A percentile compares a stretch with the other conserved stretches of the same genome.
Conservation (phyloP, 2,797 vertebrate species). For the Dallia pectoralis region DNA sequence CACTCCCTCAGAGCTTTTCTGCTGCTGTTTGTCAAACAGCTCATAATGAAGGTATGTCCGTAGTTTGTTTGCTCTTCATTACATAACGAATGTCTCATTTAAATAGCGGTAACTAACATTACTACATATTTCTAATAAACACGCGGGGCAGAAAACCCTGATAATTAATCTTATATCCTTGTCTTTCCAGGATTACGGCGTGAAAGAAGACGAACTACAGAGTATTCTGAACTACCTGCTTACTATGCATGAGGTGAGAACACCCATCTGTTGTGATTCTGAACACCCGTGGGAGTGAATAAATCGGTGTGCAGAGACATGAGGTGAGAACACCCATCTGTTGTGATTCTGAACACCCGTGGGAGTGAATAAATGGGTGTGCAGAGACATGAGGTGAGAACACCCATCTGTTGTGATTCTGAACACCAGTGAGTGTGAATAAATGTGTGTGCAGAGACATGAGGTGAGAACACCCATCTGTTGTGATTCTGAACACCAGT, state of each 20-base stretch:
- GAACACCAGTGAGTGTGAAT: too few relatives aligned
- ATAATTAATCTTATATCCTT: neutral
- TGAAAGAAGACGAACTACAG: slow-evolving; percentile 97
- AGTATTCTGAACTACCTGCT: slow-evolving; percentile 97
- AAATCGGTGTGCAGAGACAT: too few relatives aligned
- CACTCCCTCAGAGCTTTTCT: slow-evolving; percentile 89
- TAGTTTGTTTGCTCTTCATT: neutral
- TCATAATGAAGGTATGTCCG: slow-evolving; percentile 91
- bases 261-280: neutral
- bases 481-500: too few relatives aligned
- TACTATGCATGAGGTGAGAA: slow-evolving; percentile 95
- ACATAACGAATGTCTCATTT: neutral
- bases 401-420: neutral
- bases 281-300: too few relatives aligned
- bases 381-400: slow-evolving; percentile 96
- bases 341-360: too few relatives aligned
- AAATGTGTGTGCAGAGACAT: too few relatives aligned
- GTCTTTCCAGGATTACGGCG: slow-evolving; percentile 81
- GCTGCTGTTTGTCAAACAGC: slow-evolving; percentile 93
- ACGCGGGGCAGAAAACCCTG: neutral
- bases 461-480: slow-evolving; percentile 78
- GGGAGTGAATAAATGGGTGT: too few relatives aligned
- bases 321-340: slow-evolving; percentile 78
- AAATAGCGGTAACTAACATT: neutral
- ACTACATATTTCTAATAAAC: neutral